phyloP scores from a whole-genome alignment of 1,140 invertebrate genomes.

The Caerostris darwini region DNA sequence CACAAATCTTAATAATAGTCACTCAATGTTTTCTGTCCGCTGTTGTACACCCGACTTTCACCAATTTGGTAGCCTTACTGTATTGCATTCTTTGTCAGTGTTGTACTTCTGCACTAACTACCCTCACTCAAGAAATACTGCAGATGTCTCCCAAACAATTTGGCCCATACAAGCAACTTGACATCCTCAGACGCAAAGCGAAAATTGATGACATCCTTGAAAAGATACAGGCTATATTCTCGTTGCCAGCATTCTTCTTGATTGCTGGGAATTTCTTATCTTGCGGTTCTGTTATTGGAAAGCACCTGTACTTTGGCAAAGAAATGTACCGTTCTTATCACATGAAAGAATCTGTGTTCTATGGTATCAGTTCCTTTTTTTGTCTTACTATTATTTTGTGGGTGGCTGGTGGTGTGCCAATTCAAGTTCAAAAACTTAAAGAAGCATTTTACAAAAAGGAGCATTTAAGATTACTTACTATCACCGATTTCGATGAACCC shows the following conservation, averaged over 20 bases:
- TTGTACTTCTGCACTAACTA: not conserved
- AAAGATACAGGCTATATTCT: not conserved
- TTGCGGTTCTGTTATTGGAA: not conserved
- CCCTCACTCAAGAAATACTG: not conserved
- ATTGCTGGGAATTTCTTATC: not conserved
- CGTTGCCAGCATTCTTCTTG: not conserved
- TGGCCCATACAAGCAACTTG: not conserved
- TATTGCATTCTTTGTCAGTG: not conserved
- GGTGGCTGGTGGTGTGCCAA: not conserved
- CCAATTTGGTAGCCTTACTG: not conserved
- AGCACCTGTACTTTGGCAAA: not conserved
- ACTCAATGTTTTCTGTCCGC: not conserved
- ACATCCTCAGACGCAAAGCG: not conserved
- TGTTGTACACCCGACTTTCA: not conserved
- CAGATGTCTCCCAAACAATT: not conserved
- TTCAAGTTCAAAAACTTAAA: not conserved
- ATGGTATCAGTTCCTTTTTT: not conserved
- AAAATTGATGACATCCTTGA: not conserved
- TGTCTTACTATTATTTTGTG: not conserved
- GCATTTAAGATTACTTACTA: too few species aligned
- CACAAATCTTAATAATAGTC: not conserved
- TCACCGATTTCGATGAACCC: too few species aligned
- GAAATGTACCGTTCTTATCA: fast-evolving
- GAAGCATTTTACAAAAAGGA: not conserved
- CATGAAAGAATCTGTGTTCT: not conserved